Base-by-base conservation (phyloP, 1,140 invertebrate species). In the Himalopsyche phryganea region DNA sequence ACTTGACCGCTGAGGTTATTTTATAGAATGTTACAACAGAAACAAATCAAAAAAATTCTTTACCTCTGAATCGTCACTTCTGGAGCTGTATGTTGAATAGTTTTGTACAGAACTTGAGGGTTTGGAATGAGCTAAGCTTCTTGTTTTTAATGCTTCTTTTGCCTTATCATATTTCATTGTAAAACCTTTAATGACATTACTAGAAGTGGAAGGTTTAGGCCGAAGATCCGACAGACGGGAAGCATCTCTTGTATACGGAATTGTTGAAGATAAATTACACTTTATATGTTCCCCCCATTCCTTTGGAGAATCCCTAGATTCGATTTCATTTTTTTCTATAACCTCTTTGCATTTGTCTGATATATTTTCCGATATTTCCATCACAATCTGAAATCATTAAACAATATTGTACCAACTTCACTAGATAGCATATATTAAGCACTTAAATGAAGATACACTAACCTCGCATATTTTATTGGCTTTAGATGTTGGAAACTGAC, bases 381-480 rank as follows among this genome's bases (percentile, higher is more conserved):
- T 67, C 19, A 80, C 75, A 51, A 75, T 66, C 78, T 80, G 63
- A 40, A 73, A 73, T 33, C 35, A 49, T 53, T 51, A 13, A 46
- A 32, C n/a, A n/a, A n/a, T n/a, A n/a, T n/a, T 3, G 40, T 41
- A 58, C 15, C 14, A 51, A 15, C n/a, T n/a, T n/a, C n/a, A n/a
- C n/a, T n/a, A n/a, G n/a, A n/a, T 40, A 5, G 3, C 15, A 40
- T 40, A 13, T 23, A 51, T 38, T 20, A 40, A 1, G 1, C 1
- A 49, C 10, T 23, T 28, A 15, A 56, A 7, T 2, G 3, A 47
- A 32, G 33, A 20, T 48, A 36, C 20, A 45, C 40, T 65, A 68
- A 84, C 81, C 65, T 76, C 66, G 73, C 78, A 79, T 47, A 85
- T 79, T 65, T 80, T 75, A 64, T 79, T 74, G 13, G 77, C 76